Conservation (phyloP, 2,888 invertebrate genomes). For the Agrotis clavis region DNA sequence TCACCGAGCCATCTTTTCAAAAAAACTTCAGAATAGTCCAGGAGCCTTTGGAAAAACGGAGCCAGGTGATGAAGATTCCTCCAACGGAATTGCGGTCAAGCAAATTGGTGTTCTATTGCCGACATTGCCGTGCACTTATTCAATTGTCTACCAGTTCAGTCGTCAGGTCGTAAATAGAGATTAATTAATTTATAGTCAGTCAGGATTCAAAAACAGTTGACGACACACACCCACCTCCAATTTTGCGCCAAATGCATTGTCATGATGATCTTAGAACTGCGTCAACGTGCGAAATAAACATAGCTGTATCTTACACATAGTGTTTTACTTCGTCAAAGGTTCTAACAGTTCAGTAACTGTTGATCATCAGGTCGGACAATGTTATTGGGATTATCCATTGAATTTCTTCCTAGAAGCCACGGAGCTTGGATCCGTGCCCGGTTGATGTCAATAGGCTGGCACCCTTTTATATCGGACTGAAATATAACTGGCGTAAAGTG, state of each 20-base stretch:
- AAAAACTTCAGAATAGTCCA: too few relatives aligned
- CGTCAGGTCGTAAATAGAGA: slow-evolving; percentile 13
- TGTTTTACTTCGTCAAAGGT: not conserved
- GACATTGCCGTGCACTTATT: slow-evolving; percentile 38
- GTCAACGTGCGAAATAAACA: not conserved
- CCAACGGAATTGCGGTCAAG: slow-evolving; percentile 10
- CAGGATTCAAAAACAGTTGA: not conserved
- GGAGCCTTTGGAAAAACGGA: too few relatives aligned
- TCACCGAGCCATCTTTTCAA: too few relatives aligned
- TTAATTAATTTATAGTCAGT: slow-evolving; percentile 21
- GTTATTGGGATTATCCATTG: too few relatives aligned
- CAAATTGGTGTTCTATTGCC: slow-evolving; percentile 14
- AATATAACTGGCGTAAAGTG: too few relatives aligned
- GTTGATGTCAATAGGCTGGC: too few relatives aligned
- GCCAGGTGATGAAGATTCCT: not conserved
- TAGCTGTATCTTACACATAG: not conserved
- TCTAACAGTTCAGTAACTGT: too few relatives aligned
- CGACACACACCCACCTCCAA: not conserved
- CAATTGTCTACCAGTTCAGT: slow-evolving; percentile 24
- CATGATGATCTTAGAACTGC: not conserved
- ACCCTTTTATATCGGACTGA: too few relatives aligned
- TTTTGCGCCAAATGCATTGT: not conserved
- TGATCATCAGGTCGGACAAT: too few relatives aligned
- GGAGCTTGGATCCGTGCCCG: too few relatives aligned
- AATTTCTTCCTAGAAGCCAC: too few relatives aligned